Conservation (phyloP, 2,797 vertebrate genomes). For the Pterois miles region DNA sequence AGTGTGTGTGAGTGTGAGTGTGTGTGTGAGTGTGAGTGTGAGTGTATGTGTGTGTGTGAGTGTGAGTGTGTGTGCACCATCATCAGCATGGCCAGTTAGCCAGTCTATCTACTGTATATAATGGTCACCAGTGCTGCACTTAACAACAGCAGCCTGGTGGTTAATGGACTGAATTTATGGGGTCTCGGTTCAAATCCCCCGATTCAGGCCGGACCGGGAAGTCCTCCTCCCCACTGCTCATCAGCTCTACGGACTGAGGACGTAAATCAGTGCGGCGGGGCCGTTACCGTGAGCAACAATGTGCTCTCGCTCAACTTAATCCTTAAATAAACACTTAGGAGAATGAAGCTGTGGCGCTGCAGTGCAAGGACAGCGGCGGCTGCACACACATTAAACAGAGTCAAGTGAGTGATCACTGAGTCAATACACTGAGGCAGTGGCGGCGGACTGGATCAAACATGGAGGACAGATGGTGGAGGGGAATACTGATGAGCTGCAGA, state of each 20-base stretch:
- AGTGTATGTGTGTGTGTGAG: too few relatives aligned
- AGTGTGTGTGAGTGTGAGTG: too few relatives aligned
- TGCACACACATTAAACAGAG: conserved; percentile 33
- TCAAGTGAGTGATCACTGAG: conserved; percentile 50
- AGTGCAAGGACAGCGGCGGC: conserved; percentile 3
- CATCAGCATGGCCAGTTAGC: conserved; percentile 7
- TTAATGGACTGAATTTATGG: conserved; percentile 8
- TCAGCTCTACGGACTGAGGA: neutral
- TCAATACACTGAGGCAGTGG: conserved; percentile 39
- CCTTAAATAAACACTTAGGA: conserved; percentile 54
- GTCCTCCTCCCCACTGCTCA: neutral
- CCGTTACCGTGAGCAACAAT: conserved; percentile 16
- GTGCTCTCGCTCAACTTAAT: conserved; percentile 34
- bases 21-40: too few relatives aligned
- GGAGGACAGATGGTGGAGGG: conserved; percentile 48
- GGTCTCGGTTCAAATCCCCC: conserved; percentile 3
- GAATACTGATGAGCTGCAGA: conserved; percentile 49
- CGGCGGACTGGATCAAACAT: conserved; percentile 52
- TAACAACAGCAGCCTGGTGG: conserved; percentile 23
- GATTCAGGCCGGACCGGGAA: neutral
- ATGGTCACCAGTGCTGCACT: conserved; percentile 17
- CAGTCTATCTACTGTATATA: conserved; percentile 25
- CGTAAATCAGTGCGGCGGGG: neutral
- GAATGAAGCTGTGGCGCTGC: conserved; percentile 16
- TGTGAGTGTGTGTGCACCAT: neutral